Conservation (phyloP, 92 coral and sea anemone genomes). For the Anthopleura xanthogrammica region DNA sequence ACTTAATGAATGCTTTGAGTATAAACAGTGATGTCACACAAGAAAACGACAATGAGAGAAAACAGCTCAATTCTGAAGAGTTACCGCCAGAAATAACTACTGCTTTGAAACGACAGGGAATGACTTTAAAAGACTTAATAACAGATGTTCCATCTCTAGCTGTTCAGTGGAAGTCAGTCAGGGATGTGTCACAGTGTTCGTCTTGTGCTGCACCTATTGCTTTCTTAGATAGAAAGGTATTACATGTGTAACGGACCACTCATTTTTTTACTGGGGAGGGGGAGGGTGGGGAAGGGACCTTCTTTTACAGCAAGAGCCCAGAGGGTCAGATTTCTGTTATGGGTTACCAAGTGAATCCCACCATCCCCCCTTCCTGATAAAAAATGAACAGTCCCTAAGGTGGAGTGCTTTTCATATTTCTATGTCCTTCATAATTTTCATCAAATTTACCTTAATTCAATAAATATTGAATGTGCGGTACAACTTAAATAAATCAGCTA, state of each 20-base stretch:
- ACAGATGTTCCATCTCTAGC: conserved; percentile 81
- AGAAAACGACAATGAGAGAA: not conserved
- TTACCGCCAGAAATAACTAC: conserved; percentile 54
- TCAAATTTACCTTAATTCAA: no score
- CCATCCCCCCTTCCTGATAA: no score
- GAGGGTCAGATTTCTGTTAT: no score
- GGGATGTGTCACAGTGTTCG: conserved; percentile 91
- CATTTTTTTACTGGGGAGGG: no score
- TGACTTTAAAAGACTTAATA: conserved; percentile 69
- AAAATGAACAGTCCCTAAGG: no score
- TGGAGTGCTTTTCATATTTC: no score
- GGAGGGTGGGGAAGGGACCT: no score
- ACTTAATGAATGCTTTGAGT: conserved; percentile 18
- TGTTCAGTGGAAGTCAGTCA: conserved; percentile 87
- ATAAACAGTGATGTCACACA: conserved; percentile 24
- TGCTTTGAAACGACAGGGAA: conserved; percentile 78
- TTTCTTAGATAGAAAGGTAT: conserved; percentile 90
- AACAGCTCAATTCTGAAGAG: conserved; percentile 21
- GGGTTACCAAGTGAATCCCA: no score
- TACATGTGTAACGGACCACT: not conserved
- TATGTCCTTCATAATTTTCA: no score
- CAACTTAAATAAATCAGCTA: not conserved
- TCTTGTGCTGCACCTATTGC: conserved; percentile 89
- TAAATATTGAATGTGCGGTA: no score
- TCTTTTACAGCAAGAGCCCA: no score